Percentiles rank a stretch among this genome's conserved stretches.
phyloP scores from a whole-genome alignment of 2,888 invertebrate species.

The Plagiodera versicolora region DNA sequence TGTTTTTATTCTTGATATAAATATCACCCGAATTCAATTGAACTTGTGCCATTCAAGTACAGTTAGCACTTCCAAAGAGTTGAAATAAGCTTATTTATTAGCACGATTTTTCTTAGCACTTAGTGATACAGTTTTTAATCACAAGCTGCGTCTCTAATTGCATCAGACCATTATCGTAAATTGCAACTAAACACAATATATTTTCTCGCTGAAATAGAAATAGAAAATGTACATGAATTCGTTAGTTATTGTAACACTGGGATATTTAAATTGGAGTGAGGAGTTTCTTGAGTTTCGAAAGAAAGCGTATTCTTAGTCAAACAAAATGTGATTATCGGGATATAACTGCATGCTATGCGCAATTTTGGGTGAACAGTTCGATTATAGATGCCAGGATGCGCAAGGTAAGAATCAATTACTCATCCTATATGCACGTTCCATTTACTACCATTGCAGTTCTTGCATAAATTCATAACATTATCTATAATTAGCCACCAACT shows the following conservation, averaged over 20 bases:
- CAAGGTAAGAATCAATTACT: not conserved
- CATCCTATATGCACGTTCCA: not conserved
- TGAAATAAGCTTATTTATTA: constrained; percentile 1
- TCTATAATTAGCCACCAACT: constrained; percentile 15
- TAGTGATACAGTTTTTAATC: constrained; percentile 17
- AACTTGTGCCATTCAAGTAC: constrained; percentile 1
- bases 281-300: no score
- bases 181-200: constrained; percentile 27
- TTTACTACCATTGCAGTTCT: not conserved
- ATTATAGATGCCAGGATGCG: not conserved
- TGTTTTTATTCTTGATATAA: not conserved
- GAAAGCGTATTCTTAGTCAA: no score
- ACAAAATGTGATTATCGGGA: no score
- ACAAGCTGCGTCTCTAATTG: constrained; percentile 22
- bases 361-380: not conserved
- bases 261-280: no score
- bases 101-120: constrained; percentile 6
- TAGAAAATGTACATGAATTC: constrained; percentile 20
- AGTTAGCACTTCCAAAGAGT: constrained; percentile 12
- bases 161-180: constrained; percentile 31
- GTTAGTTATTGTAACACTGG: no score
- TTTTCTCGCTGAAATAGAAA: constrained; percentile 22
- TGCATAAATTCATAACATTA: constrained; percentile 14
- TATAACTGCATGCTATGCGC: no score
- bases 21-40: not conserved